phyloP scores from a whole-genome alignment of 2,888 invertebrate genomes.

The Ganaspis brasiliensis region DNA sequence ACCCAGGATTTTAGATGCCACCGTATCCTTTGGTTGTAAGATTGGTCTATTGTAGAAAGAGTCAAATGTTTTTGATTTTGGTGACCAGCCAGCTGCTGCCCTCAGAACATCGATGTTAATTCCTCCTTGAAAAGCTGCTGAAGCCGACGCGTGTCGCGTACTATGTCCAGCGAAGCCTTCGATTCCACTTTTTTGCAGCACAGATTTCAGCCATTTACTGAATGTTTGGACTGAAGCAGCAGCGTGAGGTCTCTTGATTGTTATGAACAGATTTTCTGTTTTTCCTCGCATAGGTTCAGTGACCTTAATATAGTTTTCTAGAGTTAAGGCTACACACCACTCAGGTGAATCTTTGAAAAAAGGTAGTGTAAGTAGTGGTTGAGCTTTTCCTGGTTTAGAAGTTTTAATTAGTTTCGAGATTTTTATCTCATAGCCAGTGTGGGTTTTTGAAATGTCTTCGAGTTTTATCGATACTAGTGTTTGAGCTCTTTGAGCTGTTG shows the following conservation, averaged over 20 bases:
- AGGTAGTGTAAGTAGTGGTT: background rate
- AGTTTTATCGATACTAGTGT: background rate
- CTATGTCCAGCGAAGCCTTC: background rate
- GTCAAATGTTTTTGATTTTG: no score
- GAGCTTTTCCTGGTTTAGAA: background rate
- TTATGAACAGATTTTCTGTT: constrained; percentile 30
- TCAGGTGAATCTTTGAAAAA: constrained; percentile 10
- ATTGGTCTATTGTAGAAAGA: no score
- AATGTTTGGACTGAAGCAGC: background rate
- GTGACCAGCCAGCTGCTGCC: no score
- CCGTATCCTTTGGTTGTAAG: no score
- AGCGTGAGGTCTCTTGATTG: constrained; percentile 34
- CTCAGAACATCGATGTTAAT: no score
- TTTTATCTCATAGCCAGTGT: background rate
- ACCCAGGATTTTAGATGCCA: no score
- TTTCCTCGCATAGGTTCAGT: background rate
- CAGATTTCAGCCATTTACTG: background rate
- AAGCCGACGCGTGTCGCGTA: background rate
- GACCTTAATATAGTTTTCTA: constrained; percentile 5
- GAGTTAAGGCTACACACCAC: constrained; percentile 11
- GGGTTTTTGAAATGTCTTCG: background rate
- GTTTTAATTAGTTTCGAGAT: background rate
- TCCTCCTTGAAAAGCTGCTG: background rate
- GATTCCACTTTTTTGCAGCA: background rate
- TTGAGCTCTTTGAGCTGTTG: background rate